Conservation (phyloP, 2,113 vertebrate species). For the Brachyhypopomus occidentalis region DNA sequence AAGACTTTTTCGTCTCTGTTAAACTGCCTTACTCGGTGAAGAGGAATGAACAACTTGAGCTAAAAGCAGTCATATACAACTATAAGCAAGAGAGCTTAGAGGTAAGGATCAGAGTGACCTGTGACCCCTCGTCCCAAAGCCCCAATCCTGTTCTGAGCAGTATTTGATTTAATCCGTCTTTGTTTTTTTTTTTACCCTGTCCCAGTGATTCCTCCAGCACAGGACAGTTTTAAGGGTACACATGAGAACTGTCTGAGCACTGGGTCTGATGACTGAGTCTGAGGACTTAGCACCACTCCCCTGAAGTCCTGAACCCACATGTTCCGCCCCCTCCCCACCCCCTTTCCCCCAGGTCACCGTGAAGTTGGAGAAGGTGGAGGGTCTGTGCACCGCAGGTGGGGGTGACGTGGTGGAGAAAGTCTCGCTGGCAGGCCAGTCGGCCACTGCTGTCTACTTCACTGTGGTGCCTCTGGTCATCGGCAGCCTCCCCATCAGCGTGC, state of each 20-base stretch:
- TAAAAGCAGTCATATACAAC: conserved; percentile 63
- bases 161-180: background rate
- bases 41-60: conserved; percentile 61
- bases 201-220: too few relatives aligned
- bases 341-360: conserved; percentile 50
- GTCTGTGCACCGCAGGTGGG: conserved; percentile 53
- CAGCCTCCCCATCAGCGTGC: conserved; percentile 66
- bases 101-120: conserved; percentile 39
- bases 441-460: conserved; percentile 67
- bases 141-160: background rate
- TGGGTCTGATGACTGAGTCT: too few relatives aligned
- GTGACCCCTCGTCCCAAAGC: background rate
- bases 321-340: too few relatives aligned
- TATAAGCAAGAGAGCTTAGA: conserved; percentile 48
- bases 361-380: conserved; percentile 44
- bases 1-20: conserved; percentile 63
- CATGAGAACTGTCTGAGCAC: too few relatives aligned
- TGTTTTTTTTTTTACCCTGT: background rate
- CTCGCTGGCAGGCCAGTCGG: conserved; percentile 62
- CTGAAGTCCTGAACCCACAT: too few relatives aligned
- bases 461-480: conserved; percentile 67
- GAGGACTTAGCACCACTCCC: too few relatives aligned
- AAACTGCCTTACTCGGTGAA: conserved; percentile 63
- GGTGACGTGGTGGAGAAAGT: conserved; percentile 39
- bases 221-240: too few relatives aligned